These are phyloP conservation scores for Kryptopterus vitreolus DNA, from an alignment of 2,797 vertebrate species.

Conservation along the genomic window DNA sequence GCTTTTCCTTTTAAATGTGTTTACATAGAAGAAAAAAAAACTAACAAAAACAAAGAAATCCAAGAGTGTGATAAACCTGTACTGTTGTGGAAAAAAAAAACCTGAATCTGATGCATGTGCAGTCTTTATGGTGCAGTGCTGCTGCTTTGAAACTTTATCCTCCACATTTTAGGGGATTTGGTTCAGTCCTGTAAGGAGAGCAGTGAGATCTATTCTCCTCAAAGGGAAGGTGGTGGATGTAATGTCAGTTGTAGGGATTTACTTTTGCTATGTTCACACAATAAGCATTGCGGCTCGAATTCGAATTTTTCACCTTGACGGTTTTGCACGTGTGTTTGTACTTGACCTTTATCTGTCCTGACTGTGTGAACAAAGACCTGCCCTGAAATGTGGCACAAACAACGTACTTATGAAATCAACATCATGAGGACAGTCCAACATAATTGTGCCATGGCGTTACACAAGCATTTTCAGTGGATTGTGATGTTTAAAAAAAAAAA, in stretches of 20 bases:
- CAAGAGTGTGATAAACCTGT: slow-evolving; percentile 44
- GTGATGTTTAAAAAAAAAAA: background rate
- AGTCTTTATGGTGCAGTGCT: slow-evolving; percentile 66
- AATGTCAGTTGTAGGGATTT: slow-evolving; percentile 48
- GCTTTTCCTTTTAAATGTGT: slow-evolving; percentile 62
- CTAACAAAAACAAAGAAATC: background rate
- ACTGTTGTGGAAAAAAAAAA: slow-evolving; percentile 54
- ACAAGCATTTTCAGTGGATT: slow-evolving; percentile 10
- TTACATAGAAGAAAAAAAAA: background rate
- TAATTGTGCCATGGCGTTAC: background rate
- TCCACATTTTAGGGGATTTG: slow-evolving; percentile 61
- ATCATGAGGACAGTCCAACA: background rate
- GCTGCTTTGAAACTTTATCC: slow-evolving; percentile 78
- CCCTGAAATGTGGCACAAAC: slow-evolving; percentile 12
- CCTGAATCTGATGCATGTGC: slow-evolving; percentile 59
- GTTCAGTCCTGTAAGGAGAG: slow-evolving; percentile 54
- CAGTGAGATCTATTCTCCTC: slow-evolving; percentile 54
- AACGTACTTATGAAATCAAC: slow-evolving; percentile 6
- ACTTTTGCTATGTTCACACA: slow-evolving; percentile 26
- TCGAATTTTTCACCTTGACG: background rate
- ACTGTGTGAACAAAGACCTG: slow-evolving; percentile 15
- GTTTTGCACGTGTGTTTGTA: background rate
- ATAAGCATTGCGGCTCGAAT: background rate
- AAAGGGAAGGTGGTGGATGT: slow-evolving; percentile 58
- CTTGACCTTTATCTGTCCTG: background rate